Percentiles rank a stretch among this genome's conserved stretches.
These are phyloP conservation scores for Azemiops feae DNA, from an alignment of 2,113 vertebrate species.

Conservation along the genomic window DNA sequence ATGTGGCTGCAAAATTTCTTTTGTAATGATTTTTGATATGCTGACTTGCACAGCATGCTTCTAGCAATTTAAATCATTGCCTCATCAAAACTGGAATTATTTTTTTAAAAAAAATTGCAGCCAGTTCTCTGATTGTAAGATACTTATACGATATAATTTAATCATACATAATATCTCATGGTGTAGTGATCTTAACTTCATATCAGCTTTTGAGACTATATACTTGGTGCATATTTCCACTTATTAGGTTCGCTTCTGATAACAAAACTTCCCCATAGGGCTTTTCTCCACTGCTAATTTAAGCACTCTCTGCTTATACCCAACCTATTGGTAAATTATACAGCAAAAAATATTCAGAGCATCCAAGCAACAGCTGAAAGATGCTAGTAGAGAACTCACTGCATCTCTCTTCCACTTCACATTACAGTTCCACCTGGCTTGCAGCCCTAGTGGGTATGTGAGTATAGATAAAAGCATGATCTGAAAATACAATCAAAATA, in stretches of 20 bases:
- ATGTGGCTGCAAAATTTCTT: not conserved
- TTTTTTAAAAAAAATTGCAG: not conserved
- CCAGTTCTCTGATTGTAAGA: not conserved
- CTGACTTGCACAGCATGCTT: not conserved
- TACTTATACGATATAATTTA: not conserved
- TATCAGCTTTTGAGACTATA: not conserved
- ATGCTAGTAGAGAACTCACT: not conserved
- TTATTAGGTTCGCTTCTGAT: not conserved
- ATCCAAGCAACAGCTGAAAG: not conserved
- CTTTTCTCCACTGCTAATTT: not conserved
- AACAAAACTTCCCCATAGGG: not conserved
- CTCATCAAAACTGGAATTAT: not conserved
- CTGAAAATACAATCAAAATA: not conserved
- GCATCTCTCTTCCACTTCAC: not conserved
- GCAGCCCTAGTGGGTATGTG: not conserved
- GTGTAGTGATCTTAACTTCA: not conserved
- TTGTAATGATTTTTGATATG: not conserved
- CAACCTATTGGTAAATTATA: not conserved
- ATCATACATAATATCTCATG: not conserved
- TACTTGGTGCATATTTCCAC: constrained; percentile 3
- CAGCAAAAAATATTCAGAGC: not conserved
- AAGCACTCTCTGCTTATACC: not conserved
- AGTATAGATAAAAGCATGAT: not conserved
- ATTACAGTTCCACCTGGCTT: not conserved
- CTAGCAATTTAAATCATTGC: constrained; percentile 13